Percentiles rank a stretch among this genome's conserved stretches.
phyloP scores from a whole-genome alignment of 2,113 vertebrate species.

The Rhabdomys dilectus region DNA sequence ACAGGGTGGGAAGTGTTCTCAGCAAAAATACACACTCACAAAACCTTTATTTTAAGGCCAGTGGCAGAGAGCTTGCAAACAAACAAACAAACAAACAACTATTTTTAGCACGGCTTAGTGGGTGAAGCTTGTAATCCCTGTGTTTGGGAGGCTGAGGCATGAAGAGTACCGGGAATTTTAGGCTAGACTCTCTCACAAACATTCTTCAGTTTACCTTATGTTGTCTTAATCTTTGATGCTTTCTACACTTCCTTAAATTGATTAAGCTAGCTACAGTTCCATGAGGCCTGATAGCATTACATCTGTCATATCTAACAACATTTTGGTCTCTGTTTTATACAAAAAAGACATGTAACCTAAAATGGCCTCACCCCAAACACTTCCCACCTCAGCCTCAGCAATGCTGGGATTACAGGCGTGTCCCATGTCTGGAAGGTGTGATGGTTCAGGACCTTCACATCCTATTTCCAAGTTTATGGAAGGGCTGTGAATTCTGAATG shows the following conservation, averaged over 20 bases:
- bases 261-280: neutral
- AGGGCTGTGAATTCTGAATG: neutral
- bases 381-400: neutral
- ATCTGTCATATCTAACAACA: slow-evolving; percentile 32
- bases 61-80: neutral
- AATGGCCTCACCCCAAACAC: neutral
- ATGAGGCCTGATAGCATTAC: neutral
- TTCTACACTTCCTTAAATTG: slow-evolving; percentile 12
- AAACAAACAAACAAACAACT: no score
- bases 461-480: slow-evolving; percentile 9
- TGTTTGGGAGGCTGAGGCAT: neutral
- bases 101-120: neutral
- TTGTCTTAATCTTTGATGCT: slow-evolving; percentile 1
- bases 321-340: neutral
- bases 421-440: neutral
- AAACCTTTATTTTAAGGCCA: slow-evolving; percentile 3
- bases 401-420: neutral
- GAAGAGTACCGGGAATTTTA: neutral
- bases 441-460: neutral
- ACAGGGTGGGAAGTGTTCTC: neutral
- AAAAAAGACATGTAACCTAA: neutral
- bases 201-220: neutral
- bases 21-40: slow-evolving; percentile 11
- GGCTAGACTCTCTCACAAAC: neutral
- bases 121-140: neutral